These are phyloP conservation scores for Ormia ochracea DNA, from an alignment of 2,888 invertebrate species.

Conservation along the genomic window DNA sequence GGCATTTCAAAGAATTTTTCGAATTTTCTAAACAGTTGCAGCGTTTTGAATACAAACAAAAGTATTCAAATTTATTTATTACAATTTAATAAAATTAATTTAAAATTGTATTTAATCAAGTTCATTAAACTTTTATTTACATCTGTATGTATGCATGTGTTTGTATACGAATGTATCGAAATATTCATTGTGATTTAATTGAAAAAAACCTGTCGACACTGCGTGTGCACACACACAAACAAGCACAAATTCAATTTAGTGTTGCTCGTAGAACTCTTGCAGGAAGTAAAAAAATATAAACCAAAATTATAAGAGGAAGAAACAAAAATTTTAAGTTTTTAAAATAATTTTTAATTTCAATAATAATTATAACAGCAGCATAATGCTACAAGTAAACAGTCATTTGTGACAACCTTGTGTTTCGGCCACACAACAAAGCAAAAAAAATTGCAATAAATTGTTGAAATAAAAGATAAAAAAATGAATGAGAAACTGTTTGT, in stretches of 20 bases:
- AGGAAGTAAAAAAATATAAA: slow-evolving; percentile 27
- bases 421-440: background rate
- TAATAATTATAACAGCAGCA: background rate
- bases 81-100: no score
- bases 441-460: background rate
- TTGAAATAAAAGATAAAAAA: background rate
- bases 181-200: background rate
- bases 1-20: no score
- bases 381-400: background rate
- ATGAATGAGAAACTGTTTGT: no score
- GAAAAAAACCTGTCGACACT: slow-evolving; percentile 13
- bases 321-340: slow-evolving; percentile 5
- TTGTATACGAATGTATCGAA: background rate
- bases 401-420: background rate
- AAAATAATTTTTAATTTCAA: slow-evolving; percentile 7
- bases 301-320: slow-evolving; percentile 8
- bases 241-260: background rate
- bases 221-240: background rate
- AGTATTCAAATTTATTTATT: background rate
- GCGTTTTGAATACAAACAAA: no score
- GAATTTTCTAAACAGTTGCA: no score
- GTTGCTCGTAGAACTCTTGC: background rate
- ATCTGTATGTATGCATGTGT: background rate
- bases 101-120: background rate
- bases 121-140: slow-evolving; percentile 29